Evolutionary conservation across 2,113 vertebrate species (phyloP), one percentile per base, ranked within the genome.

Genomic region (Takifugu bimaculatus): DNA sequence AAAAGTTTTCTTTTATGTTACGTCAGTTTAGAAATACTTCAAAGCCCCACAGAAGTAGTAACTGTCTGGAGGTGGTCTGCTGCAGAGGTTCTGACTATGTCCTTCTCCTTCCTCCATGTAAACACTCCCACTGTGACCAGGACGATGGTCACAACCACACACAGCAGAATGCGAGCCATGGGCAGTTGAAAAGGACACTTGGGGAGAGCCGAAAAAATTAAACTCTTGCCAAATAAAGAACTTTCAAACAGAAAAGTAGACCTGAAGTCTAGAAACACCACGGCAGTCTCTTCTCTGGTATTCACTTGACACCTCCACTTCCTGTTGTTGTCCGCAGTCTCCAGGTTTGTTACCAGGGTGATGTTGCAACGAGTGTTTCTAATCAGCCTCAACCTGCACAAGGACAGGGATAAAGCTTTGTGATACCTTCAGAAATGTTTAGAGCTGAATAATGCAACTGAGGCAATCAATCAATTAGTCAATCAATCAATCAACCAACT

Each of bases 301-400:
- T 43, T 54, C 52, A 81, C 43, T 51, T 72, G 51, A 57, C 83
- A 85, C 4, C 71, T 67, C 71, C 69, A 80, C 73, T 44, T 83
- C 57, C 78, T 65, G 74, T 32, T 52, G 58, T 72, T 13, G 76
- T 85, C 83, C 0, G 78, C 56, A 11, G 0, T 1, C 32, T 48
- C 61, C 14, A 85, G 83, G 2, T 50, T 25, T 2, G 9, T 65
- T 25, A 60, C 26, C 56, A 85, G 27, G 0, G 71, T 74, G 69
- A 72, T 2, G 50, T 63, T 81, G 48, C 81, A 85, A 13, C 52
- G 64, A 15, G 7, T 43, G 43, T 0, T 1, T 2, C 0, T 13
- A 4, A 15, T 79, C 65, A 74, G 35, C 35, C 47, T 1, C 29
- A n/a, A 49, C 60, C 78, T 85, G 72, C 1, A 7, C 1, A 6